A percentile compares a stretch with the other conserved stretches of the same genome.
Evolutionary conservation across 1,140 invertebrate species (phyloP).

Genomic region (Paramacrobiotus metropolitanus): DNA sequence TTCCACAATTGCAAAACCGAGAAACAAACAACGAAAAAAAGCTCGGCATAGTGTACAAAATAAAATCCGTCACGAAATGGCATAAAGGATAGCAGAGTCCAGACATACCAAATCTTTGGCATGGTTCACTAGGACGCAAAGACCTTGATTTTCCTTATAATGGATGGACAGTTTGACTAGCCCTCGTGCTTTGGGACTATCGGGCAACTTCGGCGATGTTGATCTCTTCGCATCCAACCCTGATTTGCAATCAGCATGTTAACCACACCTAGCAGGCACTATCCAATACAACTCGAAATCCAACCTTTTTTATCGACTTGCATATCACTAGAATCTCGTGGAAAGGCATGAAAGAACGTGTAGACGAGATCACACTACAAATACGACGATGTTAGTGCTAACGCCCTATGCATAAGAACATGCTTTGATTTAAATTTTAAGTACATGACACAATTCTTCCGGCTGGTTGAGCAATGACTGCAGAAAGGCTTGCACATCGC

Average conservation of each 20-base stretch:
- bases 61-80: background rate
- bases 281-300: no score
- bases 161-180: constrained; percentile 56
- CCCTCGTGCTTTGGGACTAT: constrained; percentile 12
- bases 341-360: constrained; percentile 85
- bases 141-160: constrained; percentile 42
- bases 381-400: background rate
- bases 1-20: no score
- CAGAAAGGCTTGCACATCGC: constrained; percentile 65
- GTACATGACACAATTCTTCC: constrained; percentile 49
- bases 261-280: no score
- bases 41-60: background rate
- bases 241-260: no score
- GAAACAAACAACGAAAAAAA: no score
- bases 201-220: background rate
- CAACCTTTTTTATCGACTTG: constrained; percentile 37
- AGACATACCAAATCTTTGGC: constrained; percentile 52
- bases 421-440: background rate
- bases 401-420: background rate
- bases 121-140: constrained; percentile 67
- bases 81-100: background rate
- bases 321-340: constrained; percentile 45
- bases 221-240: constrained; percentile 7
- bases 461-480: constrained; percentile 57
- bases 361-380: constrained; percentile 77